phyloP scores from a whole-genome alignment of 2,888 invertebrate genomes.

The Eilema depressum region DNA sequence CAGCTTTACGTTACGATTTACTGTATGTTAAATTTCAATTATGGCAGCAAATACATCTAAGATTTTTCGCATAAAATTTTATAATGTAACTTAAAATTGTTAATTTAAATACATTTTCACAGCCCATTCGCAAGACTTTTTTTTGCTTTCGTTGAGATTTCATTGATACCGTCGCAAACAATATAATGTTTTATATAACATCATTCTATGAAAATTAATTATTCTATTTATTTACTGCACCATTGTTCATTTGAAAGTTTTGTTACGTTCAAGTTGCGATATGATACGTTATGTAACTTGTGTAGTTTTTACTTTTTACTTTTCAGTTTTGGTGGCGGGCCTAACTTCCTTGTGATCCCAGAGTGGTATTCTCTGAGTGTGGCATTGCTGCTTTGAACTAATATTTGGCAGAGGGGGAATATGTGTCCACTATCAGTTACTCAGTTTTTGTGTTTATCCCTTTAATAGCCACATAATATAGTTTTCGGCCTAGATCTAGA shows the following conservation, averaged over 20 bases:
- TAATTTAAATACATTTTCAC: background rate
- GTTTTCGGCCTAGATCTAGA: too few species aligned
- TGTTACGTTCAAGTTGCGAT: slow-evolving; percentile 1
- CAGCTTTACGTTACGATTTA: too few species aligned
- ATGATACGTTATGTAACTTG: background rate
- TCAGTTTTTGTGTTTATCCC: too few species aligned
- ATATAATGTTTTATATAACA: slow-evolving; percentile 5
- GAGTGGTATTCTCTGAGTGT: background rate
- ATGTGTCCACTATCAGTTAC: background rate
- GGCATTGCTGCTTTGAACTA: too few species aligned
- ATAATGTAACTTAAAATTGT: background rate
- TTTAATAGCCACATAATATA: too few species aligned
- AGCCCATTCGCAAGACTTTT: slow-evolving; percentile 3
- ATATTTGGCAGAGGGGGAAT: background rate
- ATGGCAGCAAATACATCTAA: too few species aligned
- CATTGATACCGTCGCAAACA: background rate
- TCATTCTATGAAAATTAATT: slow-evolving; percentile 6
- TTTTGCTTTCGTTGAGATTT: slow-evolving; percentile 3
- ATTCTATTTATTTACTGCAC: background rate
- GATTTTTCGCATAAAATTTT: too few species aligned
- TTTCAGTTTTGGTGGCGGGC: background rate
- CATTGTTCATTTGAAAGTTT: slow-evolving; percentile 6
- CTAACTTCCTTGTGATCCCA: background rate
- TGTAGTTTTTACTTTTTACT: background rate
- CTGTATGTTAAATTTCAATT: too few species aligned